A percentile compares a stretch with the other conserved stretches of the same genome.
phyloP scores from a whole-genome alignment of 1,140 invertebrate species.

The Vanessa atalanta region DNA sequence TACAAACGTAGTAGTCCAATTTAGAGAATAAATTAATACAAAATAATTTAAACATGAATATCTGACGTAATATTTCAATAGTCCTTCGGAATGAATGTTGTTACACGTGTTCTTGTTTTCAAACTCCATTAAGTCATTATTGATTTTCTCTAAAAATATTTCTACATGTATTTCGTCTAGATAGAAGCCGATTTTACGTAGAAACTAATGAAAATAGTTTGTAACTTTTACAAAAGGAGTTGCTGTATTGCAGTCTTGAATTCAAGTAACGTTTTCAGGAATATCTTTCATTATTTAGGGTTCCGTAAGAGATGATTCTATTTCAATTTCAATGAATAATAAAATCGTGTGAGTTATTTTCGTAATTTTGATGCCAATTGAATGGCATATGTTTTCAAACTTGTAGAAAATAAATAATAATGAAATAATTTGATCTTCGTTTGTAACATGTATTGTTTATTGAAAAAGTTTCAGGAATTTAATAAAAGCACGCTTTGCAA shows the following conservation, averaged over 20 bases:
- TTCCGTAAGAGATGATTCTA: neutral
- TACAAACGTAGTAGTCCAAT: no score
- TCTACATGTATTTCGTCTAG: neutral
- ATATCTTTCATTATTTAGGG: neutral
- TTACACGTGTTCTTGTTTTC: conserved; percentile 8
- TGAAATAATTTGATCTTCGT: no score
- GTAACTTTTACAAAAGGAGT: conserved; percentile 12
- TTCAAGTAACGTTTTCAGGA: conserved; percentile 1
- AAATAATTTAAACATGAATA: neutral
- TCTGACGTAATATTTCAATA: neutral
- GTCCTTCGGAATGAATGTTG: neutral
- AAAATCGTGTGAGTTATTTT: no score
- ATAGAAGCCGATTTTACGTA: neutral
- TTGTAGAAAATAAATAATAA: no score
- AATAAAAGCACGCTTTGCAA: no score
- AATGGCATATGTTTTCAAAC: no score
- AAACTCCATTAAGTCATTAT: conserved; percentile 9
- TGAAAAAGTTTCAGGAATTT: no score
- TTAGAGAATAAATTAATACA: neutral
- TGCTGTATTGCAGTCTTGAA: conserved; percentile 7
- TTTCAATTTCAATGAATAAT: no score
- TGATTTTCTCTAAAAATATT: conserved; percentile 22
- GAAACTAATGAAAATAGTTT: neutral
- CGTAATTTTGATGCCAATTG: no score
- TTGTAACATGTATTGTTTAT: no score